Base-by-base conservation (phyloP, 2,113 vertebrate genomes). In the Marmota flaviventris region DNA sequence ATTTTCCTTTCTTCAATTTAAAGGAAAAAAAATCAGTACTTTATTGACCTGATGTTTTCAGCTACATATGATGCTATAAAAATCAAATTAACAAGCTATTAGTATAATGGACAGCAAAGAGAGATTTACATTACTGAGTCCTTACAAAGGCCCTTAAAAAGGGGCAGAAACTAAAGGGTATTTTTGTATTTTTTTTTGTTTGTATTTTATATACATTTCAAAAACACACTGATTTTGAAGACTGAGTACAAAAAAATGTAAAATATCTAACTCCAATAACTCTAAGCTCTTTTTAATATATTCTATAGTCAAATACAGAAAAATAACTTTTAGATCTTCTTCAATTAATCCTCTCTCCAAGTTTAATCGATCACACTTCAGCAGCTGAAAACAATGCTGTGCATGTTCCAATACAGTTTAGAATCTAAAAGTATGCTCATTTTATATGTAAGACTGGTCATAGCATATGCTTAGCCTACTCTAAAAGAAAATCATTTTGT, bases 11-110 rank as follows among this genome's bases (percentile, higher is more conserved):
- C 34, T 83, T 72, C 17, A 67, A 73, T 45, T 88, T 72, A 16
- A 72, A 83, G 79, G 65, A 42, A 32, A 85, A 73, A 58, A 63
- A 27, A 63, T 22, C 58, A 94, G 0, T 77, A 39, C 39, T 81
- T 82, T 83, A 92, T 45, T 85, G 42, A 89, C 63, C n/a, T 78
- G 29, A 94, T 58, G 18, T 48, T 91, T 83, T 34, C 45, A 73
- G 48, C 9, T 45, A 78, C 32, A 18, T 72, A 83, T 18, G 42
- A 72, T 53, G 53, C 25, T 72, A 63, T 8, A 76, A 83, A 88
- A 87, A 20, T 5, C 16, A 69, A 83, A 56, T 34, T 63, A 78
- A 78, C 3, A 78, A 37, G 13, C 12, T 65, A 61, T 27, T 63
- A 81, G 51, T 65, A 53, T 25, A 25, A 78, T 65, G 69, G 75